Base-by-base conservation (phyloP, 2,113 vertebrate genomes). In the Chunga burmeisteri region DNA sequence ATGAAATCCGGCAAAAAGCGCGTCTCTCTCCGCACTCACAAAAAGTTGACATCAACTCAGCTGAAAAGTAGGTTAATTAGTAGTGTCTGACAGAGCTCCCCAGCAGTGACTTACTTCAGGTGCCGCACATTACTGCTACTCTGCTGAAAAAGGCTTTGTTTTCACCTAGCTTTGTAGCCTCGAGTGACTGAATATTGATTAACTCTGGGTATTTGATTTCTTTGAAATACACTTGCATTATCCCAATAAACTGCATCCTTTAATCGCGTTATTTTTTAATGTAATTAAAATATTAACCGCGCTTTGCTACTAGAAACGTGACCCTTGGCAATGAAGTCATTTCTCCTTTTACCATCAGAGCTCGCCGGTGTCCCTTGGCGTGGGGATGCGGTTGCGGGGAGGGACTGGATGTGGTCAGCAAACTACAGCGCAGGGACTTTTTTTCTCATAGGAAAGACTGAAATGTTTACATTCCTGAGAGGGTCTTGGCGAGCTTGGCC, bases 41-140 rank as follows among this genome's bases (percentile, higher is more conserved):
- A 80, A 96, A 94, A 97, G 91, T 97, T 98, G 94, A 93, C 97
- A 87, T 62, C 61, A 79, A 88, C 68, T 44, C 61, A 25, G 82
- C 49, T 53, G 95, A 97, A 98, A 98, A 98, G 96, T 98, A 84
- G 98, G 98, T 96, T 98, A 98, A 98, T 98, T 95, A 97, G 92
- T 30, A 96, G 94, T 25, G 96, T 80, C 92, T 70, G 91, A 89
- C 95, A 91, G 95, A 94, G 95, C 94, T 97, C 86, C 66, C 96
- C 90, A n/a, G 96, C 94, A 88, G 97, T n/a, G 96, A 80, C 91
- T 97, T 80, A 83, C 91, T 97, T 98, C 96, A 96, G 97, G 97
- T 97, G 93, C 94, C 6, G 58, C 85, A 27, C 80, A 26, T 94
- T 91, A 52, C 81, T 73, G 81, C 72, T 93, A 36, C 25, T 79